These are phyloP conservation scores for Sebastes cheni DNA, from an alignment of 2,797 vertebrate genomes.

Conservation along the genomic window DNA sequence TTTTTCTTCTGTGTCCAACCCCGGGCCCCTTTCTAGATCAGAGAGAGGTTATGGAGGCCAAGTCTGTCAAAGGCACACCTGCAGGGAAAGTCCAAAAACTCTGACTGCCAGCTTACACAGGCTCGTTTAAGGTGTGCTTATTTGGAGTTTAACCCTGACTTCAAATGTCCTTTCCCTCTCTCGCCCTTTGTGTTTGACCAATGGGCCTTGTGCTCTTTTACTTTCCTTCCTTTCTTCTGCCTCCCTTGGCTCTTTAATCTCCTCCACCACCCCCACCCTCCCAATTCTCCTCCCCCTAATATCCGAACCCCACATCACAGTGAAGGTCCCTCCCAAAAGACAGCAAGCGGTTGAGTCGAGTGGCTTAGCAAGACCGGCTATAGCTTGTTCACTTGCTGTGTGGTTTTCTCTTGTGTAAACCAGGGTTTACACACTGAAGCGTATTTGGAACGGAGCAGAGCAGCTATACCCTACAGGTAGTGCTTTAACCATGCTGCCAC, in stretches of 20 bases:
- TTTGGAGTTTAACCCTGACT: slow-evolving; percentile 83
- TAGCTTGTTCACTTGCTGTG: slow-evolving; percentile 71
- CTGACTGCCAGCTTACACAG: slow-evolving; percentile 73
- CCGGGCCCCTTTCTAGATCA: slow-evolving; percentile 68
- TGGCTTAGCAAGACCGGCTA: slow-evolving; percentile 68
- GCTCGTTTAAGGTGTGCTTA: slow-evolving; percentile 84
- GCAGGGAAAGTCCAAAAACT: slow-evolving; percentile 78
- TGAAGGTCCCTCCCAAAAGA: slow-evolving; percentile 64
- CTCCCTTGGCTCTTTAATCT: slow-evolving; percentile 81
- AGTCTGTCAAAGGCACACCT: slow-evolving; percentile 83
- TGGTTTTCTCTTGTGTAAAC: slow-evolving; percentile 63
- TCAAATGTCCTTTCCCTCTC: slow-evolving; percentile 77
- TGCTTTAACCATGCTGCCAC: slow-evolving; percentile 72
- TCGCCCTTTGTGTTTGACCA: slow-evolving; percentile 82
- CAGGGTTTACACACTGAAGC: slow-evolving; percentile 62
- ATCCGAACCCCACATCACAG: slow-evolving; percentile 74
- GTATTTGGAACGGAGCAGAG: slow-evolving; percentile 59
- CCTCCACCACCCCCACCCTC: slow-evolving; percentile 72
- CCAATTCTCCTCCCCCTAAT: slow-evolving; percentile 71
- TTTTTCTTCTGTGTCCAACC: slow-evolving; percentile 64
- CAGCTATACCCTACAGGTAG: slow-evolving; percentile 84
- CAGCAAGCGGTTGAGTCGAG: slow-evolving; percentile 55
- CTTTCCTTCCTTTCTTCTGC: slow-evolving; percentile 78
- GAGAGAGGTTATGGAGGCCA: slow-evolving; percentile 78
- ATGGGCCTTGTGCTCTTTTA: slow-evolving; percentile 82